Conservation (phyloP, 2,888 invertebrate genomes). For the Cryptocephalus moraei region DNA sequence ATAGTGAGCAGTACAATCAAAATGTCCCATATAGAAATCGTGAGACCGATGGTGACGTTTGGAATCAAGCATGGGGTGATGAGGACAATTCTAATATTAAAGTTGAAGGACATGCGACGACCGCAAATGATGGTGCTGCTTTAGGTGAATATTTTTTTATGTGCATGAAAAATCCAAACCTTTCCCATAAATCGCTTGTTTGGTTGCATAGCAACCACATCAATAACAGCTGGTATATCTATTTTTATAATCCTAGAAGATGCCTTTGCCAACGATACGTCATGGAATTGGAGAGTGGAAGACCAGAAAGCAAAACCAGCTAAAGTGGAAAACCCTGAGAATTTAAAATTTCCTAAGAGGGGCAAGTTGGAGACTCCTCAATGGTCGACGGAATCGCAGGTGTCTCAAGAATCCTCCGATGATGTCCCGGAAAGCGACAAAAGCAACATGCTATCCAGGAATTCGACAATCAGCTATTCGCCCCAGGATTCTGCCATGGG, state of each 20-base stretch:
- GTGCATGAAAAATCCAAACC: not conserved
- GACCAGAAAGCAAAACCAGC: conserved; percentile 23
- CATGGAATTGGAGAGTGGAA: conserved; percentile 54
- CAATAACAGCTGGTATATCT: not conserved
- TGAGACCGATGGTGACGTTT: conserved; percentile 30
- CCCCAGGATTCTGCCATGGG: conserved; percentile 16
- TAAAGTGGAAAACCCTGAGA: conserved; percentile 5
- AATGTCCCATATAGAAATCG: conserved; percentile 9
- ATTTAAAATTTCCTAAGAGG: conserved; percentile 11
- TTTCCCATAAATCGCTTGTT: no score
- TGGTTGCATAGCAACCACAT: no score
- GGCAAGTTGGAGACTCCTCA: conserved; percentile 43
- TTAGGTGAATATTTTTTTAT: not conserved
- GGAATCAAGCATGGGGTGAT: conserved; percentile 57
- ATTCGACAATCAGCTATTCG: conserved; percentile 36
- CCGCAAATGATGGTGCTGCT: no score
- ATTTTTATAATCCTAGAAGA: conserved; percentile 34
- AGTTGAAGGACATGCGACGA: conserved; percentile 19
- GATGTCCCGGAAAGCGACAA: conserved; percentile 52
- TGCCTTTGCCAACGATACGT: conserved; percentile 46
- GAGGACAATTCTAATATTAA: conserved; percentile 35
- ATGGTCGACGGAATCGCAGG: conserved; percentile 57
- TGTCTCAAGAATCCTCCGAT: conserved; percentile 56
- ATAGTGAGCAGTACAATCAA: conserved; percentile 21
- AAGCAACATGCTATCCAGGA: conserved; percentile 48